Percentiles rank a stretch among this genome's conserved stretches.
Evolutionary conservation across 2,113 vertebrate genomes (phyloP).

Genomic region (Rafetus swinhoei): DNA sequence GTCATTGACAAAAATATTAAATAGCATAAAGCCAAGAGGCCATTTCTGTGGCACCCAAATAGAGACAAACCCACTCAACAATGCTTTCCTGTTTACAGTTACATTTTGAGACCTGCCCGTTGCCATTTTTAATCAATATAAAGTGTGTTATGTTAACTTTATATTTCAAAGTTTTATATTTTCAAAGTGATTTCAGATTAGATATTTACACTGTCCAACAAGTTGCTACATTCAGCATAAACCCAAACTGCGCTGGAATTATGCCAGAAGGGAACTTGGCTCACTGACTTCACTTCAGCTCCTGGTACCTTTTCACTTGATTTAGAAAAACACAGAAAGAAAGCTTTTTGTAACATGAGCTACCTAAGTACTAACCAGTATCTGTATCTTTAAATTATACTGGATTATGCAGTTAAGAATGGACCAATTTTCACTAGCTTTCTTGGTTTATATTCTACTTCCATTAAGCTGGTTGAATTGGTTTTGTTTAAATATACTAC

Average conservation of each 20-base stretch:
- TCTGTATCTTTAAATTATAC: neutral
- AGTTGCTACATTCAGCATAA: accelerated
- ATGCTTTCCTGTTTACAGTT: neutral
- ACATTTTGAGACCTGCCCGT: neutral
- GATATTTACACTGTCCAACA: neutral
- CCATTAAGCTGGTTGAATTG: neutral
- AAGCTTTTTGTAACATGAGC: neutral
- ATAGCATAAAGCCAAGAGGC: neutral
- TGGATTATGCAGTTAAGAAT: neutral
- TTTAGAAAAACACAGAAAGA: neutral
- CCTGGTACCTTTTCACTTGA: neutral
- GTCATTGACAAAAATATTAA: neutral
- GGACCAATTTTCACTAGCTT: neutral
- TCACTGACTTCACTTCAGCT: neutral
- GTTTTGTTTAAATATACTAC: neutral
- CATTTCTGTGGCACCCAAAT: neutral
- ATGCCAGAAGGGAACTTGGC: neutral
- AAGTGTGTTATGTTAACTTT: neutral
- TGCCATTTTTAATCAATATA: neutral
- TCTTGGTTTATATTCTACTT: slow-evolving; percentile 9
- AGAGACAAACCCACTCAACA: neutral
- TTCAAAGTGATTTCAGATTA: neutral
- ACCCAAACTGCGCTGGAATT: neutral
- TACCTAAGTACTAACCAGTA: neutral
- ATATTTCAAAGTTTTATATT: neutral